Base-by-base conservation (phyloP, 2,113 vertebrate species). In the Eolophus roseicapilla region DNA sequence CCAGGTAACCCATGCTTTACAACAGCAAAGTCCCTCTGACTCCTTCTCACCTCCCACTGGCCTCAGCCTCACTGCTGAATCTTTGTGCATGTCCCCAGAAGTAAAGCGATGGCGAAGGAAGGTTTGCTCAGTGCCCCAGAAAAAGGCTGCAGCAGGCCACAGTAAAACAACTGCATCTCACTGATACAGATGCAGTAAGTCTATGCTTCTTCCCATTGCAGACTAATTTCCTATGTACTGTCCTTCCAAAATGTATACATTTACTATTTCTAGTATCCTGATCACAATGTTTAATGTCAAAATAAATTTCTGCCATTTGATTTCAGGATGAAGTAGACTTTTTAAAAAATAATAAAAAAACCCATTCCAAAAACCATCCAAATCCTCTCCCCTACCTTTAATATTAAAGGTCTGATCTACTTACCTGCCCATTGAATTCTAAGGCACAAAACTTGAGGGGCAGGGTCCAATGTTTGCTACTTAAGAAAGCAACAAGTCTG, bases 101-200 rank as follows among this genome's bases (percentile, higher is more conserved):
- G 17, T 23, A 43, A 46, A 64, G 35, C 44, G 11, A 7, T 31
- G 6, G 33, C 6, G 10, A 53, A 73, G 33, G 59, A 33, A 25
- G 24, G 24, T 29, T 65, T 44, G 11, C 41, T 70, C 19, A 0
- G 10, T n/a, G 39, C 20, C 44, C 31, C 19, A 33, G 19, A 6
- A 18, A 17, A 17, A 62, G 31, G 17, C 41, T 17, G 31, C 28
- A 35, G 53, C 65, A 55, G 21, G 8, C 14, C 9, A 43, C 50
- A 81, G 35, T 16, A 20, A 25, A 57, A 7, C 2, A 47, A 2
- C 65, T 46, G 13, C 87, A 83, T 50, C 73, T 29, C 64, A 13
- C 55, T 9, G 47, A 43, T 9, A 19, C 9, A 17, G 1, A 2
- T 15, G 13, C 25, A 43, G 7, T 5, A 57, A 21, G 5, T 2